phyloP scores from a whole-genome alignment of 2,888 invertebrate genomes.

The Cenopis cana region DNA sequence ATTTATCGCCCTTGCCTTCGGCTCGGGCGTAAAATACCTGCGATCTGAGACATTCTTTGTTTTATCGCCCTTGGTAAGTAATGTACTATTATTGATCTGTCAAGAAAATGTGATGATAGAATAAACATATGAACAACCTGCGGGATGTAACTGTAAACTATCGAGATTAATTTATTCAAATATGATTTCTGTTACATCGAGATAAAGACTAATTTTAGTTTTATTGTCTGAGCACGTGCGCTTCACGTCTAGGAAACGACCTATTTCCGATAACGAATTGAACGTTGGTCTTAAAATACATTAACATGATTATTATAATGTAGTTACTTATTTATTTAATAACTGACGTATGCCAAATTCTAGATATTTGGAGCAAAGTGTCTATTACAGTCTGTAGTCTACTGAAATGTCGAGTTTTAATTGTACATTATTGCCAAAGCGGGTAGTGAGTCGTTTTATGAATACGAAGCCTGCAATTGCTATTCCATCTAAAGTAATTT shows the following conservation, averaged over 20 bases:
- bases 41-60: no score
- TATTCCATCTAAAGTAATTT: no score
- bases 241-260: slow-evolving; percentile 21
- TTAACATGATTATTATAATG: slow-evolving; percentile 4
- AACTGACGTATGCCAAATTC: background rate
- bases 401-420: no score
- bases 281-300: slow-evolving; percentile 30
- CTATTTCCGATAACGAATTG: slow-evolving; percentile 20
- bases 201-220: slow-evolving; percentile 9
- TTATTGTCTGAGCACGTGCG: slow-evolving; percentile 12
- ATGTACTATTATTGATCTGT: no score
- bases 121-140: background rate
- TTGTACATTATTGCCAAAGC: no score
- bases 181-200: background rate
- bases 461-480: no score
- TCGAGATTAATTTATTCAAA: background rate
- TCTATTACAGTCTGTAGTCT: no score
- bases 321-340: no score
- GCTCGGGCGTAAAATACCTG: no score
- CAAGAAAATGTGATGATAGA: background rate
- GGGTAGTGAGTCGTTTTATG: no score
- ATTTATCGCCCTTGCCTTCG: no score
- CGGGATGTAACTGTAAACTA: background rate
- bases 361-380: background rate
- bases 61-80: no score